Evolutionary conservation across 2,113 vertebrate species (phyloP), one percentile per base, ranked within the genome.

Genomic region (Pleuronectes platessa): DNA sequence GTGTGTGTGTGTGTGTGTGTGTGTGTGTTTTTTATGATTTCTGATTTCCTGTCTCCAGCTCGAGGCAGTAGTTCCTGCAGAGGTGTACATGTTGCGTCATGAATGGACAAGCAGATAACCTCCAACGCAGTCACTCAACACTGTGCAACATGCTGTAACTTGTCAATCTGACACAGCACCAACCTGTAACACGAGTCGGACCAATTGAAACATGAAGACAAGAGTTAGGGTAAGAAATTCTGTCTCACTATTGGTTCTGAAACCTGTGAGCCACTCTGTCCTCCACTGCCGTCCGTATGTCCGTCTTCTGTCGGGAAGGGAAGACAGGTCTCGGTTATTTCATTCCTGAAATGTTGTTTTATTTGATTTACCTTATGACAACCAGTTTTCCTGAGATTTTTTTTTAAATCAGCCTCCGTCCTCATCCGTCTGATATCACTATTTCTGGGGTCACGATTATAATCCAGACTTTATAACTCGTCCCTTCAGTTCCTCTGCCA

Each of bases 181-280:
- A 81, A 12, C n/a, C 12, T 4, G 81, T 77, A 86, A 85, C 24
- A 24, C 0, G 42, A 84, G 27, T 72, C 74, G 58, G 5, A 31
- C 6, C 31, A 6, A 31, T 31, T 7, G 42, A 53, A 63, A 53
- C 59, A 49, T 2, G 54, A 82, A 69, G 17, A 53, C 5, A n/a
- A 8, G 15, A 18, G 1, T 61, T 9, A 42, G 40, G 40, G 12
- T 2, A 42, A 13, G 11, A 42, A 42, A 42, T 42, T 13, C 3
- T 0, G 51, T 27, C 89, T 93, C 92, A 95, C 93, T 93, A 91
- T 49, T 87, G 83, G 69, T 90, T 90, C 90, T 94, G 93, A 78
- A 94, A 94, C 72, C 68, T 82, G 23, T 92, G 93, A 75, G 87
- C 84, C 75, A 83, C 31, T 89, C 71, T 78, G 45, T 91, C 91